Evolutionary conservation across 2,888 invertebrate species (phyloP), one percentile per base, ranked within the genome.

Genomic region (Drosophila limbata): DNA sequence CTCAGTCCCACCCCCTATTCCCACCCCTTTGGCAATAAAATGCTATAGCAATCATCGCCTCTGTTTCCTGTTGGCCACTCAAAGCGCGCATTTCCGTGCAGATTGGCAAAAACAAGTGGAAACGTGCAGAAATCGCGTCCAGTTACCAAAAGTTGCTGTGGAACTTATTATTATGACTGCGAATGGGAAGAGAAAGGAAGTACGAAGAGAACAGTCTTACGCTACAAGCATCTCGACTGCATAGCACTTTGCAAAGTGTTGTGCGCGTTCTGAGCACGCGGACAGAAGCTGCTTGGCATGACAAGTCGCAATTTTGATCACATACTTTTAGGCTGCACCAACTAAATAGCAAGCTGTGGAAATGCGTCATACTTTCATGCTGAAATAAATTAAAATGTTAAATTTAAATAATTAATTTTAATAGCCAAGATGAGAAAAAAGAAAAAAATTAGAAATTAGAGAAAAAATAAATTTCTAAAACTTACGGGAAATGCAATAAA

Each of bases 241-340:
- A 33, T 53, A 19, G 21, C 21, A 21, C 19, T 19, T 42, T 19
- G 19, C 42, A 21, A 19, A 42, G 70, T 70, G 42, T 71, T 69
- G 42, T 45, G 35, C 31, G 13, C 15, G 8, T n/a, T n/a, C n/a
- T 11, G 19, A 13, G 56, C 65, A 71, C 33, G 37, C 57, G 17
- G 31, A 45, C 74, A 63, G 48, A 78, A 66, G 76, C 63, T 74
- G 71, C 48, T 64, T 73, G 74, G 65, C 72, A 77, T 70, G 68
- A 65, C 73, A 69, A 64, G 70, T 77, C 42, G n/a, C 15, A 50
- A 56, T 52, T 25, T 40, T 10, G 35, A 65, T 35, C 47, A 69
- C 81, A 85, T 80, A 85, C 81, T 77, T 74, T 73, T 73, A 71
- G 84, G 77, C 69, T 70, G 73, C 8, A 17, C 15, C 17, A 45